Evolutionary conservation across 2,113 vertebrate species (phyloP), one percentile per base, ranked within the genome.

Genomic region (Steatornis caripensis): DNA sequence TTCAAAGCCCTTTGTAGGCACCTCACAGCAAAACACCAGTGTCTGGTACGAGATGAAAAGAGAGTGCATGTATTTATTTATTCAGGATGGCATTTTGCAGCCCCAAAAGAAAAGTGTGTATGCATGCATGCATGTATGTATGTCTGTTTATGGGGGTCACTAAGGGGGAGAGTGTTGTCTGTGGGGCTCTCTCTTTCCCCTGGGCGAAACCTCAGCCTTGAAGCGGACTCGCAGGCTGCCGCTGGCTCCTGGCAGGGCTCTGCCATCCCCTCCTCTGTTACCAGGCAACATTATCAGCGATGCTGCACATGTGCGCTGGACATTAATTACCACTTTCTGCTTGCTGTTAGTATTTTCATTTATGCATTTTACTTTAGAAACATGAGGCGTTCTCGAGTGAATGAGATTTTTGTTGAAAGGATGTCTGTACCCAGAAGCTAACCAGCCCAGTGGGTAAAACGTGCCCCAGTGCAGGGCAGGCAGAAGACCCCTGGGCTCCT

Each of bases 261-360:
- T 96, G 87, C 75, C 91, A 81, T 51, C 87, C 54, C 70, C 32
- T 64, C 91, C 57, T 60, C 89, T 74, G 89, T 95, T 96, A 94
- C 96, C 93, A 97, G 86, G 97, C 96, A 97, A 97, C 89, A 90
- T 55, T 94, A 96, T 91, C 92, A 94, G 95, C 0, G 6, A 83
- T 41, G 62, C 58, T 58, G 95, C 94, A 96, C 83, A 71, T 57
- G 77, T 93, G 57, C 11, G 5, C 45, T 23, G 89, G 95, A 90
- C 89, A 89, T 72, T 85, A 92, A 87, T 90, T 87, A 76, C 46
- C 90, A 60, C 90, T 65, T 93, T 85, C 90, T 85, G 92, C 79
- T 96, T 2, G 14, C 70, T 93, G 37, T 80, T 94, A 77, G 5
- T 70, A 32, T 93, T 94, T 70, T 89, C 91, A 90, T 70, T 84